Evolutionary conservation across 2,113 vertebrate genomes (phyloP).

Genomic region (Xiphorhynchus elegans): DNA sequence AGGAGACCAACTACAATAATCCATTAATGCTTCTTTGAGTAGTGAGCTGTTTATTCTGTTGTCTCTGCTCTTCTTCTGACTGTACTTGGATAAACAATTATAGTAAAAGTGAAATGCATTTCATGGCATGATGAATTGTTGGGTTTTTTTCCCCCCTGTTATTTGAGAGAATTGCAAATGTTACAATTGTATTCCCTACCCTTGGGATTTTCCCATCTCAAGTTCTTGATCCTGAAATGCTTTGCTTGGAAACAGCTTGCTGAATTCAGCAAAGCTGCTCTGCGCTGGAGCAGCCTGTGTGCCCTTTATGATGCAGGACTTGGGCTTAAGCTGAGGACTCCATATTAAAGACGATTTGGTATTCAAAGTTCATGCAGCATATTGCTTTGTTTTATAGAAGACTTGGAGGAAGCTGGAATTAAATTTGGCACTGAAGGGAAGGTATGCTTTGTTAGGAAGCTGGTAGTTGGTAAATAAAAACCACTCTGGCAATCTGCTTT

Average conservation of each 20-base stretch:
- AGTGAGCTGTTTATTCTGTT: conserved; percentile 26
- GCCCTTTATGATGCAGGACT: background rate
- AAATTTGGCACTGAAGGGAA: background rate
- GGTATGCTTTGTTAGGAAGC: background rate
- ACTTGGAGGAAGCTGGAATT: background rate
- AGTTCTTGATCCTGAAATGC: background rate
- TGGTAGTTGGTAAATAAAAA: background rate
- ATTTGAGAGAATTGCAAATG: background rate
- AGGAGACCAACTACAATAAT: conserved; percentile 2
- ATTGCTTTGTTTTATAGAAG: background rate
- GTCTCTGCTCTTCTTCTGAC: background rate
- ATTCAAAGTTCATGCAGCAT: background rate
- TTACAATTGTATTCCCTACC: background rate
- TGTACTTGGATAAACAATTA: background rate
- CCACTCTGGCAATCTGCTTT: background rate
- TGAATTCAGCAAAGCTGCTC: background rate
- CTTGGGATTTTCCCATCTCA: background rate
- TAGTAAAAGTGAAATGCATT: background rate
- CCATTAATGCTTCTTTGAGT: background rate
- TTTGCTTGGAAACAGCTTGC: background rate
- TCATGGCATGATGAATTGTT: background rate
- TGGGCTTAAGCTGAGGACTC: background rate
- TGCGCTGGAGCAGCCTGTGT: background rate
- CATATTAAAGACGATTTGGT: background rate
- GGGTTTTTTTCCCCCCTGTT: background rate